Conservation (phyloP, 2,113 vertebrate genomes). For the Cynopterus brachyotis region DNA sequence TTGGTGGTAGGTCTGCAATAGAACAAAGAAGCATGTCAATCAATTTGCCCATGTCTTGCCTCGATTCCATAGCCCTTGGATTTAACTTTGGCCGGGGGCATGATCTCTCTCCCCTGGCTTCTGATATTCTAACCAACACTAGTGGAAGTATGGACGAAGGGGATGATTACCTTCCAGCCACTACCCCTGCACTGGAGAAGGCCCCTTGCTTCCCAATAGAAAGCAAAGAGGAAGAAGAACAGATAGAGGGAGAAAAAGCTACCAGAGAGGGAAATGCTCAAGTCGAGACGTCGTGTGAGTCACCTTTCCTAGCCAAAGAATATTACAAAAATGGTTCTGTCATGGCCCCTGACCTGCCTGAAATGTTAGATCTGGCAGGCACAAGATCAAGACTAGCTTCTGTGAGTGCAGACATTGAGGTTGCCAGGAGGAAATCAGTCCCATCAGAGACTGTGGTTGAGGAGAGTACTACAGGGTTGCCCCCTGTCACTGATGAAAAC, state of each 20-base stretch:
- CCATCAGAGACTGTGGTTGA: constrained; percentile 85
- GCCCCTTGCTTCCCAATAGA: constrained; percentile 89
- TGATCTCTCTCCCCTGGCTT: constrained; percentile 95
- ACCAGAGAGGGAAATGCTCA: constrained; percentile 81
- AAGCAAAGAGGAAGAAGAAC: constrained; percentile 80
- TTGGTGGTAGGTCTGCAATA: constrained; percentile 92
- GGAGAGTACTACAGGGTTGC: constrained; percentile 85
- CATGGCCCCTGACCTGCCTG: constrained; percentile 95
- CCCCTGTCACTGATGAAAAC: constrained; percentile 88
- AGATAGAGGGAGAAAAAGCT: constrained; percentile 70
- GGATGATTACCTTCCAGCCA: constrained; percentile 94
- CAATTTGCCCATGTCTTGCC: constrained; percentile 94
- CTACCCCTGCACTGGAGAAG: constrained; percentile 93
- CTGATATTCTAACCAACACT: constrained; percentile 96
- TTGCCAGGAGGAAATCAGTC: constrained; percentile 87
- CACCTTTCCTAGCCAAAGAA: constrained; percentile 87
- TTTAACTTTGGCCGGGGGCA: constrained; percentile 91
- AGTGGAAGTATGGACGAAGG: constrained; percentile 97
- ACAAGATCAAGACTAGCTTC: constrained; percentile 92
- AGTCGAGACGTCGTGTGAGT: constrained; percentile 85
- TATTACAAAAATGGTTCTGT: constrained; percentile 93
- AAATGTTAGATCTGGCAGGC: constrained; percentile 96
- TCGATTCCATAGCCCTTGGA: constrained; percentile 91
- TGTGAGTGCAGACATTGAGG: constrained; percentile 90
- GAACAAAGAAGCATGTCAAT: constrained; percentile 99